Base-by-base conservation (phyloP, 2,888 invertebrate genomes). In the Serrognathus titanus region DNA sequence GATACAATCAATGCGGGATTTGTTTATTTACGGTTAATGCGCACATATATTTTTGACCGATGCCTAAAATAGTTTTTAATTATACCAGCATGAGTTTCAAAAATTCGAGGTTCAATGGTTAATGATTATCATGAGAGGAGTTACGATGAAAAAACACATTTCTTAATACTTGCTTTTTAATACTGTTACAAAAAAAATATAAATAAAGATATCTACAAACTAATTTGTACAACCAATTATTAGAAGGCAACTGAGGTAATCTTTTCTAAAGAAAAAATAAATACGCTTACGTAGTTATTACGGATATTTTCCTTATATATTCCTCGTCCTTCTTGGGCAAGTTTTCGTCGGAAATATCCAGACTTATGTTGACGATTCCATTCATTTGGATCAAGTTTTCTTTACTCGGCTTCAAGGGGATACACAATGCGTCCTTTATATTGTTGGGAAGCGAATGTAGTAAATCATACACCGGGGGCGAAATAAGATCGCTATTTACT, bases 401-500 rank as follows among this genome's bases (percentile, higher is more conserved):
- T 55, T 61, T 64, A 11, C 54, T 57, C 7, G 62, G 40, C 57
- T 73, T 72, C 10, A 73, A 46, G 0, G 74, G 73, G 48, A 75
- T 63, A 48, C 71, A 70, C 9, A 76, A 48, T 9, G 63, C 61
- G 58, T 70, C 81, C 77, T 83, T 83, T 6, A 79, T 58, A 57
- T 71, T 76, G 40, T 72, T 73, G 0, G 84, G 82, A 31, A 84
- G 69, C 1, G 79, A 78, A 64, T 81, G 78, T 37, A 85, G 75
- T n/a, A 86, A 71, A 5, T 75, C 72, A 41, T 81, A 77, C n/a
- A 88, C 72, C 0, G 87, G 85, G 8, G 89, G 89, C 52, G 88
- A 86, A 50, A 89, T 78, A 5, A 89, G 78, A 65, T 86, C 84
- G n/a, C 83, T 81, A 61, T 89, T 83, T 1, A 90, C 79, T 10